Evolutionary conservation across 2,113 vertebrate species (phyloP).

Genomic region (Sander vitreus): DNA sequence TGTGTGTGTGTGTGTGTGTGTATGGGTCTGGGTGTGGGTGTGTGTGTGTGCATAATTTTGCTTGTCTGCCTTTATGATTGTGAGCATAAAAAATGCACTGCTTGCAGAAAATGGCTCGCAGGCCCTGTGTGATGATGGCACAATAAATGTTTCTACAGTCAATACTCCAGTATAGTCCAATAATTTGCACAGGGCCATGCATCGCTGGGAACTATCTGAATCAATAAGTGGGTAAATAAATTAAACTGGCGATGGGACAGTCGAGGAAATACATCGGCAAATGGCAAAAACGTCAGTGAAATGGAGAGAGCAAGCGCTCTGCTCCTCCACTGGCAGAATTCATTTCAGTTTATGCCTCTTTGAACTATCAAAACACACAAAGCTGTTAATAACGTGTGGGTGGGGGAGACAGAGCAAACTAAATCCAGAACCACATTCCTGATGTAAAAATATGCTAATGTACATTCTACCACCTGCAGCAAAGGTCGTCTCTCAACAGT

Average conservation of each 20-base stretch:
- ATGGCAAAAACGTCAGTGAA: conserved; percentile 37
- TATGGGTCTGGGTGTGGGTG: conserved; percentile 20
- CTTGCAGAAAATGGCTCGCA: conserved; percentile 60
- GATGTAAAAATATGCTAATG: conserved; percentile 45
- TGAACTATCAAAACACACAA: conserved; percentile 37
- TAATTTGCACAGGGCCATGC: conserved; percentile 51
- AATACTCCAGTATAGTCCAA: conserved; percentile 60
- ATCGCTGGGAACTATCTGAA: conserved; percentile 59
- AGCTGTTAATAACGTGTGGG: conserved; percentile 1
- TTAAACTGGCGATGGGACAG: conserved; percentile 45
- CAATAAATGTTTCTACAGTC: conserved; percentile 69
- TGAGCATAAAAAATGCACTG: conserved; percentile 64
- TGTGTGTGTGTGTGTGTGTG: conserved; percentile 6
- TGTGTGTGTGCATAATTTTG: conserved; percentile 49
- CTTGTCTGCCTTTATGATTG: conserved; percentile 70
- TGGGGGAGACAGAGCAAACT: not conserved
- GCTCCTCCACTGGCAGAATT: conserved; percentile 28
- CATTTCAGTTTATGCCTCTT: conserved; percentile 43
- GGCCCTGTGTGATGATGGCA: conserved; percentile 64
- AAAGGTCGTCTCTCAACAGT: conserved; percentile 17
- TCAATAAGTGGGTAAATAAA: conserved; percentile 68
- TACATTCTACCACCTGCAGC: conserved; percentile 26
- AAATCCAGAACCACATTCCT: conserved; percentile 19
- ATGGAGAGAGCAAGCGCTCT: conserved; percentile 22
- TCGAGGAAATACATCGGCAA: conserved; percentile 31